Base-by-base conservation (phyloP, 1,140 invertebrate species). In the Aporrectodea caliginosa region DNA sequence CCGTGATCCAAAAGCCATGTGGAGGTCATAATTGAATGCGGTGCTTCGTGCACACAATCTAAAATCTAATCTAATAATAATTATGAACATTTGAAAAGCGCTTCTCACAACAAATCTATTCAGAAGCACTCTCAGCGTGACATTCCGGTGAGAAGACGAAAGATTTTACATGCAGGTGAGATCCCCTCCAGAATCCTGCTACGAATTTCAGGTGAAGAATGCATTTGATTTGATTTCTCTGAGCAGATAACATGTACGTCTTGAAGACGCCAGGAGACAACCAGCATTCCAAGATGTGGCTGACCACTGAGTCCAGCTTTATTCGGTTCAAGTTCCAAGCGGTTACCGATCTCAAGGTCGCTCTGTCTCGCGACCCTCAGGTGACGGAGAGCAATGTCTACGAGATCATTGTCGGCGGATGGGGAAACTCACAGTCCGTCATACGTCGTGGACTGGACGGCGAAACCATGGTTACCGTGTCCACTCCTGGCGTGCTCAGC, bases 401-500 rank as follows among this genome's bases (percentile, higher is more conserved):
- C 43, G 43, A 58, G 43, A 58, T 58, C 43, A 58, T 58, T 22
- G 43, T 58, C 43, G 43, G 43, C 43, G 43, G 43, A 6, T 58
- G 43, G 43, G 22, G 6, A 6, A 58, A 58, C 43, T 12, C 43
- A 6, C 43, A 58, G 43, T 58, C 43, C 6, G 43, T 58, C 43
- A 75, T 75, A 1, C 31, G 31, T 6, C 73, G 73, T 12, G 33
- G 33, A 35, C 73, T 35, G 32, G 43, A 22, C 73, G 43, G 32
- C 27, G 73, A 75, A 1, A 33, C 73, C 27, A 33, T 75, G 22
- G 73, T 35, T 27, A 35, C 73, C 29, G 73, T 35, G 1, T 31
- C 31, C 1, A 75, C 75, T 2, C 75, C 75, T 33, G 43, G n/a
- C 32, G 58, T 77, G 33, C 75, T 77, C 16, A 43, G 58, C 31